Evolutionary conservation across 2,888 invertebrate species (phyloP).

Genomic region (Sussaba pulchella): DNA sequence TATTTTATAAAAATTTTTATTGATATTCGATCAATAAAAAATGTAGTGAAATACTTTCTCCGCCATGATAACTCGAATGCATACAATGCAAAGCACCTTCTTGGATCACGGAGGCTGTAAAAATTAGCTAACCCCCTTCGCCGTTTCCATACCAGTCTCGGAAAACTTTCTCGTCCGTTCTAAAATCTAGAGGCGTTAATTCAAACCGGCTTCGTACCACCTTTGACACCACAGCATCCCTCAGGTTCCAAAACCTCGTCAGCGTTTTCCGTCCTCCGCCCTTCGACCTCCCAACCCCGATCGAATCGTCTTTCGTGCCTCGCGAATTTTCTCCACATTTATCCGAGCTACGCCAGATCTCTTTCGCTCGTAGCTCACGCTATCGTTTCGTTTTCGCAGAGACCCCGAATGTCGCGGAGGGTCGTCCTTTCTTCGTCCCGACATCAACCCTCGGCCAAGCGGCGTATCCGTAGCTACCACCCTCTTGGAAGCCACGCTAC

Average conservation of each 20-base stretch:
- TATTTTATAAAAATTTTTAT: no score
- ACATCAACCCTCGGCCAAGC: constrained; percentile 23
- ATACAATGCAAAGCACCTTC: constrained; percentile 61
- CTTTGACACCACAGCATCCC: constrained; percentile 73
- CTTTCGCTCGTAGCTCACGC: constrained; percentile 58
- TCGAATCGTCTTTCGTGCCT: constrained; percentile 44
- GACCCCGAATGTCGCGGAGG: constrained; percentile 14
- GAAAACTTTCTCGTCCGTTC: constrained; percentile 70
- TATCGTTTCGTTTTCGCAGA: constrained; percentile 63
- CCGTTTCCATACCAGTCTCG: no score
- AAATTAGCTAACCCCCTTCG: no score
- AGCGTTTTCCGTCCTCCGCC: constrained; percentile 77
- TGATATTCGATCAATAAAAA: no score
- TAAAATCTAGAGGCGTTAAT: constrained; percentile 84
- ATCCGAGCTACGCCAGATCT: constrained; percentile 22
- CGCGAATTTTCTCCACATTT: constrained; percentile 58
- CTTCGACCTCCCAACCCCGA: constrained; percentile 71
- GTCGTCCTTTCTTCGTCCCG: constrained; percentile 34
- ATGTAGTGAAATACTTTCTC: no score
- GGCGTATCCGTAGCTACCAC: not conserved
- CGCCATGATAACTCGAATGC: no score
- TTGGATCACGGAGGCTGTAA: no score
- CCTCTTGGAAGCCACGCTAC: constrained; percentile 1
- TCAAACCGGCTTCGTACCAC: constrained; percentile 79
- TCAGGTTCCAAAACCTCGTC: constrained; percentile 71